Conservation (phyloP, 2,797 vertebrate species). For the Dromococcyx pavoninus region DNA sequence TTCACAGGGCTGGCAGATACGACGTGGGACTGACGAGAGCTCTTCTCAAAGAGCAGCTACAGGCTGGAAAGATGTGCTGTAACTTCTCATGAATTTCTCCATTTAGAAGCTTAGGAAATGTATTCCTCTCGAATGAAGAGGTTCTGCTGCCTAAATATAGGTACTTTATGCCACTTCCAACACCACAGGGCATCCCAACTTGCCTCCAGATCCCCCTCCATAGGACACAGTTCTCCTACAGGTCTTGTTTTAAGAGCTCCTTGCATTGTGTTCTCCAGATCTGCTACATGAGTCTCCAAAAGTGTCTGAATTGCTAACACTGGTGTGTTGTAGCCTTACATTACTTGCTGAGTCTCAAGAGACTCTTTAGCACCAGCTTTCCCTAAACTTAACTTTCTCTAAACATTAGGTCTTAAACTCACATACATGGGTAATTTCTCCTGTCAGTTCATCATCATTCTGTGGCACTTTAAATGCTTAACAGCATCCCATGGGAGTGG, state of each 20-base stretch:
- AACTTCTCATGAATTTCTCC: neutral
- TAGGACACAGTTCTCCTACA: neutral
- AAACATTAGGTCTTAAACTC: neutral
- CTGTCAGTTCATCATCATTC: neutral
- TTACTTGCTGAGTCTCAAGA: neutral
- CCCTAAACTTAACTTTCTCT: neutral
- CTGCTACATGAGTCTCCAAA: neutral
- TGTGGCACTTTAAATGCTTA: neutral
- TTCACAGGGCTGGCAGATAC: neutral
- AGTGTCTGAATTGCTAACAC: neutral
- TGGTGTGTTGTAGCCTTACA: neutral
- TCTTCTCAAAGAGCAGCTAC: neutral
- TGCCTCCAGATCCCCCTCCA: neutral
- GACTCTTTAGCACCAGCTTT: neutral
- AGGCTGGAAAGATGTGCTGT: rapidly evolving
- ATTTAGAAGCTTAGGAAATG: neutral
- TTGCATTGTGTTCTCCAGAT: neutral
- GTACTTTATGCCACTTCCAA: neutral
- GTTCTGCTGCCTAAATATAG: neutral
- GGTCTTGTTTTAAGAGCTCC: neutral
- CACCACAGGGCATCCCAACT: neutral
- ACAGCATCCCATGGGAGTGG: neutral
- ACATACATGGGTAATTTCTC: neutral
- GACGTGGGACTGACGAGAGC: rapidly evolving
- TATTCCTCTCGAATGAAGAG: neutral